These are phyloP conservation scores for Arrhopalites spinosus DNA, from an alignment of 2,888 invertebrate species.

Conservation along the genomic window DNA sequence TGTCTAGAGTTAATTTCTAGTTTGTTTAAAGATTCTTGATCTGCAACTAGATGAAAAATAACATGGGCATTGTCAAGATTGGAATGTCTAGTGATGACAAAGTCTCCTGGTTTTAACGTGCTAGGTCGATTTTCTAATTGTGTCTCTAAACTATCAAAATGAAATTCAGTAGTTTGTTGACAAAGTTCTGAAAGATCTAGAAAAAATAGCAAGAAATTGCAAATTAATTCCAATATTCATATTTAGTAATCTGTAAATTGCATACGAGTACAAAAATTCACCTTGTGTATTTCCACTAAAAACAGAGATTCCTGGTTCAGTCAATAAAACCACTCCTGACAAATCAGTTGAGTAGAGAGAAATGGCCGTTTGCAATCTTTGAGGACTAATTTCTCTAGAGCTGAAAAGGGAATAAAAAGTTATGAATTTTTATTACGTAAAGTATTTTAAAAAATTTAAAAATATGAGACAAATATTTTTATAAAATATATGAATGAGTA, in stretches of 20 bases:
- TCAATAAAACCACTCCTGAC: conserved; percentile 83
- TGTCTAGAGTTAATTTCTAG: conserved; percentile 92
- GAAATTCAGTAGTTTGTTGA: conserved; percentile 88
- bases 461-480: not conserved
- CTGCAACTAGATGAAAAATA: conserved; percentile 92
- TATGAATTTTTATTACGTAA: not conserved
- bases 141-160: conserved; percentile 83
- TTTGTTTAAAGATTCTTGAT: conserved; percentile 52
- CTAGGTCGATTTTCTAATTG: conserved; percentile 70
- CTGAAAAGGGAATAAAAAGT: conserved; percentile 33
- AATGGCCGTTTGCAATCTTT: conserved; percentile 88
- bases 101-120: conserved; percentile 70
- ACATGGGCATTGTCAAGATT: conserved; percentile 93
- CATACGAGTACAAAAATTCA: conserved; percentile 52
- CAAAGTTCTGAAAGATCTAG: conserved; percentile 71
- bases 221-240: no score
- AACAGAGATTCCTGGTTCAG: conserved; percentile 69
- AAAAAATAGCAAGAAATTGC: no score
- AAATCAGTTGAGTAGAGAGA: conserved; percentile 91
- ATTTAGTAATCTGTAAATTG: not conserved
- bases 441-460: not conserved
- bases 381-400: conserved; percentile 63
- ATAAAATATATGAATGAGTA: not conserved
- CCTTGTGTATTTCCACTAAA: conserved; percentile 70
- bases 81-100: conserved; percentile 85